Base-by-base conservation (phyloP, 1,140 invertebrate genomes). In the Lethrus apterus region DNA sequence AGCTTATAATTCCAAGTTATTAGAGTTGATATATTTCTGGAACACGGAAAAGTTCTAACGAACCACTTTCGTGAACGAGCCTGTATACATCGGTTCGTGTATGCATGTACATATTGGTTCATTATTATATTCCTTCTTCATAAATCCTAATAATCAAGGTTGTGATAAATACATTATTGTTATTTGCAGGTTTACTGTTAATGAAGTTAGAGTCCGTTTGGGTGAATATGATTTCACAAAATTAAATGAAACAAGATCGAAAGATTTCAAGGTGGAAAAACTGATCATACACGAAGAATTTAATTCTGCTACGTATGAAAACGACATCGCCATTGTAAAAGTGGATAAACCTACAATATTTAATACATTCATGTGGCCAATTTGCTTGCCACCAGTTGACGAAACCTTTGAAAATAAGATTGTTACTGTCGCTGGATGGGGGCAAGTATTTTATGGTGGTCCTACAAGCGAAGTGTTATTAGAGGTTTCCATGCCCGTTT, bases 311-410 rank as follows among this genome's bases (percentile, higher is more conserved):
- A 82, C 72, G 7, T 88, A 85, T 61, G 76, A 81, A 41, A 78
- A 92, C 55, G 89, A 93, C 55, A 83, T 92, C 36, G 83, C 86
- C 0, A 76, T 92, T n/a, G 49, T 92, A 14, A 82, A 80, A 58
- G 68, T 92, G 3, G 71, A 78, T 26, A 67, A 75, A 9, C 68
- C 81, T 0, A 81, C 84, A 0, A 68, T 74, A 2, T 89, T 87
- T 59, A 82, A 83, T 50, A 77, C 74, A 2, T 86, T 88, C 56
- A 85, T 92, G 15, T 85, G 86, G 77, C 88, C 86, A 0, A 80
- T 91, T 31, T 93, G 89, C 62, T 69, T 92, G 14, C 89, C 89
- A 5, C 81, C 82, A 0, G 46, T 72, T 0, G 76, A 74, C 20
- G 62, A 72, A 31, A 64, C 69, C 13, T 78, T 79, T 54, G 76